Evolutionary conservation across 35 echinoderm and acorn worm species (phyloP).

Genomic region (Nesometra sesokonis): DNA sequence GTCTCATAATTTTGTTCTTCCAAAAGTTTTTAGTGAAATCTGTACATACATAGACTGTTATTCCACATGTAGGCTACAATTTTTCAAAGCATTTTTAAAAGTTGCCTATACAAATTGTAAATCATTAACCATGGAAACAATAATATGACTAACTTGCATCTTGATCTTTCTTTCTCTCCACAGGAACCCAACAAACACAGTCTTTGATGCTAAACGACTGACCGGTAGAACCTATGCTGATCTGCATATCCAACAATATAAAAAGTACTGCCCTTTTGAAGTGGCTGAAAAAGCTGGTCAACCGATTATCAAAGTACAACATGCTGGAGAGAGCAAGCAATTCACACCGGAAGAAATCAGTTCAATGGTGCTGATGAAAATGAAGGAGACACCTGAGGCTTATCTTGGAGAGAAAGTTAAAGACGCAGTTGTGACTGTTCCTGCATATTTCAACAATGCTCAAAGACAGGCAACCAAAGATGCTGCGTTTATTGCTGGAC

Average conservation of each 20-base stretch:
- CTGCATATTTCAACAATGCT: conserved; percentile 66
- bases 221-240: conserved; percentile 41
- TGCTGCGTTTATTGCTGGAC: conserved; percentile 68
- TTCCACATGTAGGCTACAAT: no score
- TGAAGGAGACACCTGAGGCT: not conserved
- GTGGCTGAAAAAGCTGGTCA: conserved; percentile 25
- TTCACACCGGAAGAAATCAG: not conserved
- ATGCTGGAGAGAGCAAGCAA: not conserved
- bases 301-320: not conserved
- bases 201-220: conserved; percentile 32
- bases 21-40: no score
- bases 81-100: no score
- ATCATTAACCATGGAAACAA: no score
- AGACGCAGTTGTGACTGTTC: conserved; percentile 65
- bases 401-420: conserved; percentile 32
- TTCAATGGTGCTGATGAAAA: not conserved
- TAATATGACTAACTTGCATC: no score
- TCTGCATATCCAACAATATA: conserved; percentile 19
- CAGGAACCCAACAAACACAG: no score
- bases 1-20: no score
- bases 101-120: no score
- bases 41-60: no score
- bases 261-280: conserved; percentile 55
- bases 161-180: no score
- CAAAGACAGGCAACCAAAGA: conserved; percentile 77